A percentile compares a stretch with the other conserved stretches of the same genome.
phyloP scores from a whole-genome alignment of 1,140 invertebrate species.

The Cyclina sinensis region DNA sequence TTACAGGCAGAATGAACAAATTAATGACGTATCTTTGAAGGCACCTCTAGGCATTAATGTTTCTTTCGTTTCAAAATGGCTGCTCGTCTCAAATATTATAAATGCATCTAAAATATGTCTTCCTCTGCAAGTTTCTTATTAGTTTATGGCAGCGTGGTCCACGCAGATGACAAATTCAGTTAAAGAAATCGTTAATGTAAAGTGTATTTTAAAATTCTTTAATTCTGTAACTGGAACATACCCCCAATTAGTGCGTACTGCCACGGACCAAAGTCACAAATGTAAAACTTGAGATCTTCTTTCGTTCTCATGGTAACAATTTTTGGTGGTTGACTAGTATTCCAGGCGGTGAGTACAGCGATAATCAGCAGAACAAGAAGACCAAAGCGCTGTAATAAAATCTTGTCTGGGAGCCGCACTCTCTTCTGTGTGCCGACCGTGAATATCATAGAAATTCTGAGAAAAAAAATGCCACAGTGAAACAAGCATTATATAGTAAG shows the following conservation, averaged over 20 bases:
- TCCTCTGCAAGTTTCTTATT: too few relatives aligned
- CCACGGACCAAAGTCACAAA: slow-evolving; percentile 77
- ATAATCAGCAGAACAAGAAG: slow-evolving; percentile 95
- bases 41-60: too few relatives aligned
- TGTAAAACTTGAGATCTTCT: slow-evolving; percentile 76
- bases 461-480: slow-evolving; percentile 73
- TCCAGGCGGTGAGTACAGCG: slow-evolving; percentile 96
- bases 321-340: slow-evolving; percentile 90
- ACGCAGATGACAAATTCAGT: too few relatives aligned
- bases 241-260: slow-evolving; percentile 74
- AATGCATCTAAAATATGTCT: too few relatives aligned
- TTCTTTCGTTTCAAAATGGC: too few relatives aligned
- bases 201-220: too few relatives aligned
- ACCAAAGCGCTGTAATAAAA: slow-evolving; percentile 96
- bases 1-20: too few relatives aligned
- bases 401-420: slow-evolving; percentile 95
- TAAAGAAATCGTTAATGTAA: too few relatives aligned
- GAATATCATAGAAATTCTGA: slow-evolving; percentile 96
- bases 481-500: too few relatives aligned
- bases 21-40: too few relatives aligned
- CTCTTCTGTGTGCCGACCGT: slow-evolving; percentile 97
- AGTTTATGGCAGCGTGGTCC: too few relatives aligned
- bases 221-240: slow-evolving; percentile 47
- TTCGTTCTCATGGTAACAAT: slow-evolving; percentile 87
- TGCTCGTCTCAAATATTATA: too few relatives aligned